phyloP scores from a whole-genome alignment of 2,113 vertebrate genomes.

The Vireo altiloquus region DNA sequence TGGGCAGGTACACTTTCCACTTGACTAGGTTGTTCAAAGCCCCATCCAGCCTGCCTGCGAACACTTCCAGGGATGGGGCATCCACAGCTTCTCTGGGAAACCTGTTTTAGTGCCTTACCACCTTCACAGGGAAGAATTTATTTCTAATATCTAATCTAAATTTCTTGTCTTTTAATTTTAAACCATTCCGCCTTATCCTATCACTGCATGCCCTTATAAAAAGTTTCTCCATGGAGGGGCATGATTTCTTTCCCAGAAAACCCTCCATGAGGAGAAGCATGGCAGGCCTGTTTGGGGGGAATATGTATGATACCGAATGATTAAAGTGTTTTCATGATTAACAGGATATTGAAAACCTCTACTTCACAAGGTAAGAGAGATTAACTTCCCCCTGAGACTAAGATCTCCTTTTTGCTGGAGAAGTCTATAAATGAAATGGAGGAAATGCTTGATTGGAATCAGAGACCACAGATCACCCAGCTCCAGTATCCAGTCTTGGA shows the following conservation, averaged over 20 bases:
- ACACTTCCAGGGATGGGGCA: background rate
- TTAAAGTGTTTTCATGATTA: background rate
- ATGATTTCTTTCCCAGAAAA: background rate
- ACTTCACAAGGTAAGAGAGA: background rate
- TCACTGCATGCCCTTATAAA: background rate
- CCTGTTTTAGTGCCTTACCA: background rate
- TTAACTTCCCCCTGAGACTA: background rate
- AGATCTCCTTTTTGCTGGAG: background rate
- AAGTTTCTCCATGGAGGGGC: background rate
- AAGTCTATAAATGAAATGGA: background rate
- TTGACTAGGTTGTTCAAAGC: background rate
- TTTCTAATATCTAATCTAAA: background rate
- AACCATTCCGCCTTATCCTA: background rate
- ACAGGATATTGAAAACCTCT: background rate
- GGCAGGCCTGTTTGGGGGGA: background rate
- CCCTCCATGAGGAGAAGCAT: background rate
- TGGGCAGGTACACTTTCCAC: background rate
- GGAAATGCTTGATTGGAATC: background rate
- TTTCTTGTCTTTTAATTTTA: background rate
- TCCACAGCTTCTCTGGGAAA: background rate
- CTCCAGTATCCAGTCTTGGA: background rate
- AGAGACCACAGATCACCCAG: background rate
- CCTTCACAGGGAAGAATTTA: background rate
- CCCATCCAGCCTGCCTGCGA: background rate
- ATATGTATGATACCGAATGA: background rate